Base-by-base conservation (phyloP, 2,113 vertebrate species). In the Pelvicachromis taeniatus region DNA sequence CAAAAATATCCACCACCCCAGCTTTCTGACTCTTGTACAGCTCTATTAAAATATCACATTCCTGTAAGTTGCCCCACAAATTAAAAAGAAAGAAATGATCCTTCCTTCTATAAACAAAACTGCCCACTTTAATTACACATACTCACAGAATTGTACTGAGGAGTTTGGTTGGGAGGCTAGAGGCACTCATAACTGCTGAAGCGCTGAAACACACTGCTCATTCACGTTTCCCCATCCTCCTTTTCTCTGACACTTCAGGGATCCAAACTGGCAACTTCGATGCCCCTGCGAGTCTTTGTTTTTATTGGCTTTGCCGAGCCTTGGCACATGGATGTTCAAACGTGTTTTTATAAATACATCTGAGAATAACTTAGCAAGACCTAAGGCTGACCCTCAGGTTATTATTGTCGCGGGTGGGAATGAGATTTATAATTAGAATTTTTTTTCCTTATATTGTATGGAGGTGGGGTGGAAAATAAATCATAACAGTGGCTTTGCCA, bases 391-490 rank as follows among this genome's bases (percentile, higher is more conserved):
- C 58, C 65, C 26, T 11, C 10, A 1, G 54, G 82, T 91, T 70
- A 59, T 82, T 40, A 58, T 53, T 29, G 4, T 75, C 68, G 21
- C 79, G 3, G 40, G 0, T 26, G 35, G 23, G 42, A 54, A 65
- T 33, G 21, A 63, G 35, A 73, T 87, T 81, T 91, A 82, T 77
- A 87, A 85, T 90, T 87, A 88, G 82, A 87, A n/a, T 14, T 54
- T 81, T 79, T 78, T 29, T 70, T 48, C 7, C 31, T 38, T 38
- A 63, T 31, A 19, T 40, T 61, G 52, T 29, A 6, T 19, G 58
- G 0, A 77, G 70, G 68, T 45, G 12, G 13, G 59, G 4, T 8
- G 33, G 59, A 52, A 55, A 77, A 77, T 42, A 50, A 81, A 81
- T 80, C 42, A 59, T 26, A 88, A 26, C 29, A 87, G 38, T 14